Conservation (phyloP, 2,113 vertebrate species). For the Petrocephalus zakoni region DNA sequence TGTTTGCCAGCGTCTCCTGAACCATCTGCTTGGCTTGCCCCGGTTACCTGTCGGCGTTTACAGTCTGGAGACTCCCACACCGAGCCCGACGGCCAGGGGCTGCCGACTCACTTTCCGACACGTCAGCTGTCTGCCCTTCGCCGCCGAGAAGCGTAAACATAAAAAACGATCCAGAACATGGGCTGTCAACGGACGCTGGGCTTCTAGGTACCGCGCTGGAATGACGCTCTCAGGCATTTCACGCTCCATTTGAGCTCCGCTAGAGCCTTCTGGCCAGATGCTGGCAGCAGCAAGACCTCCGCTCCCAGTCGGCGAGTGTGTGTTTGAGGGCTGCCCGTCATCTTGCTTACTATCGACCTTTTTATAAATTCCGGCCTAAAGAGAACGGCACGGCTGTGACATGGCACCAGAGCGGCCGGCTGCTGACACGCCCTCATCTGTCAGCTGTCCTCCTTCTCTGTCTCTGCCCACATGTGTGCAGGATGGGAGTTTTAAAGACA, state of each 20-base stretch:
- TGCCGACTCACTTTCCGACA: not conserved
- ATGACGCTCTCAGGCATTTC: slow-evolving; percentile 47
- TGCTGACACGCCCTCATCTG: not conserved
- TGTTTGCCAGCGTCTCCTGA: not conserved
- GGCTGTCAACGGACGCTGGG: slow-evolving; percentile 36
- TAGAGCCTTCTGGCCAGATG: slow-evolving; percentile 46
- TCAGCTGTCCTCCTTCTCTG: slow-evolving; percentile 6
- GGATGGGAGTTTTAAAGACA: slow-evolving; percentile 41
- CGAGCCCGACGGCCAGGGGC: not conserved
- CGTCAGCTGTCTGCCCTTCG: not conserved
- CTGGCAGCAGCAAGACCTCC: slow-evolving; percentile 9
- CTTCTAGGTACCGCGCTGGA: slow-evolving; percentile 43
- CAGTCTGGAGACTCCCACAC: slow-evolving; percentile 6
- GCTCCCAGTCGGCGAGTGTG: not conserved
- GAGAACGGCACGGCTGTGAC: not conserved
- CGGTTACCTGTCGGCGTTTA: not conserved
- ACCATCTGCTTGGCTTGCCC: not conserved
- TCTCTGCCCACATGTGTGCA: slow-evolving; percentile 51
- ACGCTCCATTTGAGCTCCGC: slow-evolving; percentile 41
- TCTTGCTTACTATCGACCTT: not conserved
- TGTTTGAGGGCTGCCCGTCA: not conserved
- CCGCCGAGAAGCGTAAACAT: slow-evolving; percentile 22
- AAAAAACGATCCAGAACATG: slow-evolving; percentile 46
- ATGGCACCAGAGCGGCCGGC: not conserved
- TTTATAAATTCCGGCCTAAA: not conserved